Evolutionary conservation across 2,888 invertebrate species (phyloP).

Genomic region (Deladenus siricidicola): DNA sequence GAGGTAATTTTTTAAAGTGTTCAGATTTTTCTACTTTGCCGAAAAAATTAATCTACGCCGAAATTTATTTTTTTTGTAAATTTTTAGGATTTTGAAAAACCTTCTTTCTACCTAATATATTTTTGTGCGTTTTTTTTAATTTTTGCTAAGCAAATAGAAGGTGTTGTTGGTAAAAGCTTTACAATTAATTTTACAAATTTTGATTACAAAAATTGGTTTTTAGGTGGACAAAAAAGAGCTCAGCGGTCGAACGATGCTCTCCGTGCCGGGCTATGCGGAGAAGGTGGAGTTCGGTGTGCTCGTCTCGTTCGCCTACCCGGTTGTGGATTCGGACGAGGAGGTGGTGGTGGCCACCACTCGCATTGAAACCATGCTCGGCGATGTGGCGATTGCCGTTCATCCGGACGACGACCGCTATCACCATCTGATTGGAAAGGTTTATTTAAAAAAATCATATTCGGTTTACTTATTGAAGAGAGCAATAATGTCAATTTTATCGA

Average conservation of each 20-base stretch:
- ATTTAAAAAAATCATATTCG: not conserved
- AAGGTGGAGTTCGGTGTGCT: slow-evolving; percentile 77
- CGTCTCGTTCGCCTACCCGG: slow-evolving; percentile 80
- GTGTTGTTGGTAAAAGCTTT: not conserved
- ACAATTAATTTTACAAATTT: too few species aligned
- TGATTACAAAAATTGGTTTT: too few species aligned
- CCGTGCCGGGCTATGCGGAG: slow-evolving; percentile 84
- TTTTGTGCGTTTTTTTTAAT: not conserved
- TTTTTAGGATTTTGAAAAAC: not conserved
- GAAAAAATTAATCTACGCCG: slow-evolving; percentile 8
- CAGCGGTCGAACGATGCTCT: slow-evolving; percentile 71
- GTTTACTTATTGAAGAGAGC: too few species aligned
- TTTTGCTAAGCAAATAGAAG: not conserved
- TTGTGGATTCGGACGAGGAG: slow-evolving; percentile 65
- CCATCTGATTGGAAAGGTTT: slow-evolving; percentile 49
- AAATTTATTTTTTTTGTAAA: slow-evolving; percentile 5
- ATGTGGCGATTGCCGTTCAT: slow-evolving; percentile 94
- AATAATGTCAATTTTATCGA: too few species aligned
- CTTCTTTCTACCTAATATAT: not conserved
- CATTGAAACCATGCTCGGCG: slow-evolving; percentile 93
- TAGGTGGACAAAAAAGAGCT: slow-evolving; percentile 83
- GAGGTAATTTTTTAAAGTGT: slow-evolving; percentile 68
- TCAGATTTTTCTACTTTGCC: not conserved
- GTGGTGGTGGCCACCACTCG: slow-evolving; percentile 91
- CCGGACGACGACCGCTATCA: slow-evolving; percentile 74